Base-by-base conservation (phyloP, 2,888 invertebrate genomes). In the Gibbula magus region DNA sequence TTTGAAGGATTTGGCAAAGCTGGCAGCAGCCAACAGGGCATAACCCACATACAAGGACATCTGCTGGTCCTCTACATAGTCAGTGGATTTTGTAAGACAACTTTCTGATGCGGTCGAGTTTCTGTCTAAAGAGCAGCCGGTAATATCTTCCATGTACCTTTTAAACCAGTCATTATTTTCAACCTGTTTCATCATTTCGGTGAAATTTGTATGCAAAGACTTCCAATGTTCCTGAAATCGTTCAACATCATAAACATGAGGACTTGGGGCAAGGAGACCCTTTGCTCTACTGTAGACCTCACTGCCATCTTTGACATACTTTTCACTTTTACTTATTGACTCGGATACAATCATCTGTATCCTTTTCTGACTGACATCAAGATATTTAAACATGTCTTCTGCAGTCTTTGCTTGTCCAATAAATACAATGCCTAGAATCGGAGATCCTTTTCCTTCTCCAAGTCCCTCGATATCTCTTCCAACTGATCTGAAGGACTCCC, bases 101-200 rank as follows among this genome's bases (percentile, higher is more conserved):
- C 2, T n/a, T n/a, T 0, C 22, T 20, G 1, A 22, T 25, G 52
- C n/a, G 4, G 45, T 13, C 16, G 52, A 22, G 8, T 8, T 20
- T 5, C 25, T 32, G 20, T 20, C 25, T 51, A 75, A 25, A 10
- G 52, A 2, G 13, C 75, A 75, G 10, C 10, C 18, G 10, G 52
- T 75, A 8, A 53, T 16, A 20, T 22, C 10, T 52, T 75, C 75
- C 52, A 75, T 52, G 53, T 75, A 75, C 51, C 10, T 75, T 52
- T 29, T 20, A 25, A 75, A 18, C 75, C 75, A 75, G 25, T 51
- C 52, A 52, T 75, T 52, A 75, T 75, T n/a, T 52, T 51, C 22
- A 18, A 53, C 25, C 7, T 8, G 2, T 32, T 52, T 18, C 51
- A 52, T 18, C 53, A 75, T 52, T 2, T 0, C 51, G 1, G 52